phyloP scores from a whole-genome alignment of 2,888 invertebrate species.

The Rhingia campestris region DNA sequence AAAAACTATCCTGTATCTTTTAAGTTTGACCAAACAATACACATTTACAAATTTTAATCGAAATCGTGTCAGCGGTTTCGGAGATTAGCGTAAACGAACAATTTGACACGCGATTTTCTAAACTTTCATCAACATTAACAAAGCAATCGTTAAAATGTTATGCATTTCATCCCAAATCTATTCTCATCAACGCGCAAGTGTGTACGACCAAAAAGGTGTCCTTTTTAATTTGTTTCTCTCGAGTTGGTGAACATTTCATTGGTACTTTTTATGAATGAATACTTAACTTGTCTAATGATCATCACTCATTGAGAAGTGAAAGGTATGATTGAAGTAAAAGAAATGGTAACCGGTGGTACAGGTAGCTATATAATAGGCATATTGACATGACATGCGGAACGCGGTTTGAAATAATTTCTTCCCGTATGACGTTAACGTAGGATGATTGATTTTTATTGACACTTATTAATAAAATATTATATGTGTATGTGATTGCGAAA shows the following conservation, averaged over 20 bases:
- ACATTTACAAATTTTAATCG: no score
- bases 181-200: neutral
- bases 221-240: neutral
- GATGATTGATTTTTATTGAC: constrained; percentile 52
- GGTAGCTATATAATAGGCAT: constrained; percentile 30
- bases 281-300: constrained; percentile 44
- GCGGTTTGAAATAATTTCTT: constrained; percentile 18
- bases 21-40: no score
- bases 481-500: neutral
- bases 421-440: constrained; percentile 36
- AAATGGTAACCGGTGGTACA: constrained; percentile 46
- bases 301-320: constrained; percentile 60
- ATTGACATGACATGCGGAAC: constrained; percentile 47
- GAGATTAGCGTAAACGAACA: no score
- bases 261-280: constrained; percentile 58
- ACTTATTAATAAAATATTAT: constrained; percentile 39
- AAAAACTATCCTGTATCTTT: no score
- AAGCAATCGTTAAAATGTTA: no score
- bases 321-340: constrained; percentile 48
- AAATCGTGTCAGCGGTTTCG: no score
- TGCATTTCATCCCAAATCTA: neutral
- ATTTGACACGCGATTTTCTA: no score
- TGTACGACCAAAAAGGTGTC: neutral
- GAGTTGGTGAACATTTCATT: neutral
- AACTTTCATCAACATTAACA: no score